A percentile compares a stretch with the other conserved stretches of the same genome.
Evolutionary conservation across 2,113 vertebrate species (phyloP).

Genomic region (Urocitellus parryii): DNA sequence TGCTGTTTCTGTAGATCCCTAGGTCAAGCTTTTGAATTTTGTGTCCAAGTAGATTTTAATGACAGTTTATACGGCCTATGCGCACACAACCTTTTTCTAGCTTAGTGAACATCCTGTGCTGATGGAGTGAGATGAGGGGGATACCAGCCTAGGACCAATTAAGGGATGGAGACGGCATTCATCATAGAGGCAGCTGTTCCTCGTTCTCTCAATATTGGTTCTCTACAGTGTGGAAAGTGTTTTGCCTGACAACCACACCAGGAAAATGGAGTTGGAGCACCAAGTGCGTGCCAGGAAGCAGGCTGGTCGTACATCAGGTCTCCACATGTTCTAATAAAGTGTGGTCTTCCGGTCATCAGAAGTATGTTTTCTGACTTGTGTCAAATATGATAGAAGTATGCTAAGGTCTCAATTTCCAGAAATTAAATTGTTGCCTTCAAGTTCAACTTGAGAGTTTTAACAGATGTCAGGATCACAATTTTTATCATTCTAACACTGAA

Average conservation of each 20-base stretch:
- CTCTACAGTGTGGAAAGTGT: neutral
- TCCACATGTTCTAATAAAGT: neutral
- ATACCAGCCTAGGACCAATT: neutral
- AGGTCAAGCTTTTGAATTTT: neutral
- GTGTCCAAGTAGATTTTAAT: neutral
- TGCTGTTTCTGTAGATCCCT: neutral
- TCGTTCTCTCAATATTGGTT: neutral
- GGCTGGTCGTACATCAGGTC: no score
- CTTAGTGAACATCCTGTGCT: neutral
- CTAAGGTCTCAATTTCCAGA: constrained; percentile 28
- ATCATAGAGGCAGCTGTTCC: neutral
- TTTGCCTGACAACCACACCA: neutral
- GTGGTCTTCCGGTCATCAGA: neutral
- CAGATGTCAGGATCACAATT: constrained; percentile 33
- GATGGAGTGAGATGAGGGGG: neutral
- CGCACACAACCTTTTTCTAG: neutral
- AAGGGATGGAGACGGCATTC: neutral
- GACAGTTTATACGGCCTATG: neutral
- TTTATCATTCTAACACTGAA: neutral
- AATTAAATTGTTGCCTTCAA: neutral
- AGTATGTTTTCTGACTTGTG: neutral
- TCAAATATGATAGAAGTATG: neutral
- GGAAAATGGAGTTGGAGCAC: neutral
- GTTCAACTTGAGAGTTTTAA: constrained; percentile 52
- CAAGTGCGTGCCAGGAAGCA: neutral